Evolutionary conservation across 2,113 vertebrate species (phyloP).

Genomic region (Cariama cristata): DNA sequence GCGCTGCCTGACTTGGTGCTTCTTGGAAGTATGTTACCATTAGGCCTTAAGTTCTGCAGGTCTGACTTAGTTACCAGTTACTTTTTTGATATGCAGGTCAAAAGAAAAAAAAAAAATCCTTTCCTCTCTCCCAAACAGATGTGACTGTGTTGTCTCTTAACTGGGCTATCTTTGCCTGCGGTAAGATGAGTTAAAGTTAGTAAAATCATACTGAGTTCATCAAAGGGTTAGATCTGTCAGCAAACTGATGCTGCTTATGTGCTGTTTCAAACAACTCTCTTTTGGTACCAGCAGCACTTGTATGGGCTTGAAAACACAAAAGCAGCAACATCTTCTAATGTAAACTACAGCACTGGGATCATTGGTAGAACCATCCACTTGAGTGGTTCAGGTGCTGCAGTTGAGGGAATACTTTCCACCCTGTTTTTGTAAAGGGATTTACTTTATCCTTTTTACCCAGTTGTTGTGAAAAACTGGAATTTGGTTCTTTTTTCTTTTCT

Average conservation of each 20-base stretch:
- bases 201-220: not conserved
- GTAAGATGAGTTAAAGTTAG: not conserved
- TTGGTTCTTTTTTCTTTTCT: not conserved
- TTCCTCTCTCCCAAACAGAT: not conserved
- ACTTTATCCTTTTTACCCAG: not conserved
- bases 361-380: not conserved
- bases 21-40: not conserved
- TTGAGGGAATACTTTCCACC: not conserved
- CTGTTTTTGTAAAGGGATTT: not conserved
- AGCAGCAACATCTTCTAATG: not conserved
- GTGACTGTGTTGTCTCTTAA: not conserved
- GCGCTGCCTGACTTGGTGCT: not conserved
- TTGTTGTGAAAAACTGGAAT: not conserved
- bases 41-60: not conserved
- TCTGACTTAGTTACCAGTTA: not conserved
- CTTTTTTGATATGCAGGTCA: not conserved
- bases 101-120: not conserved
- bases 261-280: not conserved
- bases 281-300: not conserved
- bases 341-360: not conserved
- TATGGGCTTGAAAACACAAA: not conserved
- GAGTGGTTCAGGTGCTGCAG: not conserved
- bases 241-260: not conserved
- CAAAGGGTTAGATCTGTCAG: not conserved
- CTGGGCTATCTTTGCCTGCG: not conserved